A percentile compares a stretch with the other conserved stretches of the same genome.
These are phyloP conservation scores for Halesus radiatus DNA, from an alignment of 1,140 invertebrate genomes.

Conservation along the genomic window DNA sequence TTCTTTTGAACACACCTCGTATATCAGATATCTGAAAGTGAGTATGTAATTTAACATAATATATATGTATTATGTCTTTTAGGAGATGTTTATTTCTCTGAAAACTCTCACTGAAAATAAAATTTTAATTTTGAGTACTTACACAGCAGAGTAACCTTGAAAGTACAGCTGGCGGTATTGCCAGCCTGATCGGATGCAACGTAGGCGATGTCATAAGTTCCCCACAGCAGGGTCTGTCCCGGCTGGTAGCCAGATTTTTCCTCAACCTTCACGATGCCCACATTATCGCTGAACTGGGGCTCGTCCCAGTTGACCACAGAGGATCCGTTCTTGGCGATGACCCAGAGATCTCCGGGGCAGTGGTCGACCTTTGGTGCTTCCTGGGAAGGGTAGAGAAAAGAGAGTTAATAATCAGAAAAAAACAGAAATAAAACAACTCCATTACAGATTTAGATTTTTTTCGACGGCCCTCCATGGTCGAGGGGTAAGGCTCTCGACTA, in stretches of 20 bases:
- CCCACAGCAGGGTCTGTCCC: conserved; percentile 93
- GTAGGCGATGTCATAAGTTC: conserved; percentile 93
- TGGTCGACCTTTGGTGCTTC: conserved; percentile 88
- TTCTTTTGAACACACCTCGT: no score
- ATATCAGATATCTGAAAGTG: no score
- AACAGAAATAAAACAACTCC: no score
- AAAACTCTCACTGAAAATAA: no score
- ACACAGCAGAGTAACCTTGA: conserved; percentile 94
- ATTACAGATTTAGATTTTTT: no score
- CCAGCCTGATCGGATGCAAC: conserved; percentile 92
- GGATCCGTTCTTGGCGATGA: conserved; percentile 92
- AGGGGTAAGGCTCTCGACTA: no score
- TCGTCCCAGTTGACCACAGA: conserved; percentile 95
- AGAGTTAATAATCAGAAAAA: no score
- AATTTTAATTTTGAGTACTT: conserved; percentile 64
- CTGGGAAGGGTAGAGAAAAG: conserved; percentile 54
- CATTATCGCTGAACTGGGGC: conserved; percentile 91
- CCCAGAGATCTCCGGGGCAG: conserved; percentile 94
- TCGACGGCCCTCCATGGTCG: no score
- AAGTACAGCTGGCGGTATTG: conserved; percentile 92
- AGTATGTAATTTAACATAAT: no score
- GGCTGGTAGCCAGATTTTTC: conserved; percentile 90
- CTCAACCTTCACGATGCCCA: conserved; percentile 82
- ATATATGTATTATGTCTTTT: no score
- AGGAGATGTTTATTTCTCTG: no score